phyloP scores from a whole-genome alignment of 2,888 invertebrate species.

The Meliscaeva auricollis region DNA sequence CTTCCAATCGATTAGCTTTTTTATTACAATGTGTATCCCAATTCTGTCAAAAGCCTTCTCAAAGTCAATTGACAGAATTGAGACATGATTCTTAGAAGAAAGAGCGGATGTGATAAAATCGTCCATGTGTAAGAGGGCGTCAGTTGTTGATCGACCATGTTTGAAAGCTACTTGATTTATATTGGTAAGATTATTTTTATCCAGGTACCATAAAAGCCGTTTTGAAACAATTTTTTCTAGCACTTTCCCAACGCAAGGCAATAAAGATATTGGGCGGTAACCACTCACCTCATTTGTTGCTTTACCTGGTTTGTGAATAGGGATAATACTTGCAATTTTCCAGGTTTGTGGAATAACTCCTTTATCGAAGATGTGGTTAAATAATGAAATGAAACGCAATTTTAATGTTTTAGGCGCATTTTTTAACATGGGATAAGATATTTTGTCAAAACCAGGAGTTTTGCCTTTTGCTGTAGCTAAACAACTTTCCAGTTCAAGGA shows the following conservation, averaged over 20 bases:
- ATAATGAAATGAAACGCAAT: no score
- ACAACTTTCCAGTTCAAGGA: no score
- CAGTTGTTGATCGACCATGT: no score
- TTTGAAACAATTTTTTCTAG: constrained; percentile 1
- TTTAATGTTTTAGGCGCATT: no score
- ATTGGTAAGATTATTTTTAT: no score
- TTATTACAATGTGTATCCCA: not conserved
- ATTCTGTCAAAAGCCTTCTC: not conserved
- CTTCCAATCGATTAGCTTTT: not conserved
- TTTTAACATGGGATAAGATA: no score
- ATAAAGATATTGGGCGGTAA: not conserved
- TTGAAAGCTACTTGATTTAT: no score
- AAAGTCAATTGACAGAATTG: no score
- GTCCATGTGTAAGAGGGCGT: not conserved
- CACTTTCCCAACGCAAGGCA: not conserved
- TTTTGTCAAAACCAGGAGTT: no score
- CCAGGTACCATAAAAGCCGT: not conserved
- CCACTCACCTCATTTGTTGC: not conserved
- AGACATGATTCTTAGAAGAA: constrained; percentile 1
- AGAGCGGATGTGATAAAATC: not conserved
- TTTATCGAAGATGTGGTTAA: no score
- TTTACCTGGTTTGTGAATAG: not conserved
- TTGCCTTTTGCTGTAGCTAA: no score
- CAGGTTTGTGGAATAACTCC: no score
- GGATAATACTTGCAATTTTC: not conserved